These are phyloP conservation scores for Sminthurinus aureus DNA, from an alignment of 2,888 invertebrate genomes.

Conservation along the genomic window DNA sequence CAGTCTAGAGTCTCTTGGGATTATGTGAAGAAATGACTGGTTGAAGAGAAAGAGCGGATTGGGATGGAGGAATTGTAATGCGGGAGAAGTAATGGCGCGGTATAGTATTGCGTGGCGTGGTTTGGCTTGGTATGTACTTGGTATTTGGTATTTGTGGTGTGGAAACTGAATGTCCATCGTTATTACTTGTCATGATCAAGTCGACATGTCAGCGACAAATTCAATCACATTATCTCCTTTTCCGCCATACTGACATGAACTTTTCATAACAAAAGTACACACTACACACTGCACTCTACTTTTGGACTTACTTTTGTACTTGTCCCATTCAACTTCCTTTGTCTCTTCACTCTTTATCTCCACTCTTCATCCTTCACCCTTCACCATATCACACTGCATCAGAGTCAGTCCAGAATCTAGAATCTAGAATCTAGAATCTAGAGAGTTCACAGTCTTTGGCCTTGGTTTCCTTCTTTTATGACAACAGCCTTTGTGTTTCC, in stretches of 20 bases:
- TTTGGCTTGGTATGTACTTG: no score
- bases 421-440: neutral
- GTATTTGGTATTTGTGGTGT: no score
- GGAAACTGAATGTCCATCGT: neutral
- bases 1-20: slow-evolving; percentile 2
- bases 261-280: neutral
- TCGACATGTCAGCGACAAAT: slow-evolving; percentile 19
- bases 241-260: neutral
- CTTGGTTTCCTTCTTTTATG: neutral
- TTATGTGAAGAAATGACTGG: slow-evolving; percentile 7
- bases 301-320: neutral
- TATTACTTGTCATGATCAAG: slow-evolving; percentile 16
- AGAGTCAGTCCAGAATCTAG: neutral
- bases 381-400: neutral
- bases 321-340: neutral
- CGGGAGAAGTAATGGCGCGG: no score
- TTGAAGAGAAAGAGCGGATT: neutral
- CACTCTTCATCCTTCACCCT: neutral
- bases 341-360: neutral
- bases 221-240: neutral
- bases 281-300: neutral
- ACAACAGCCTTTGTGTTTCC: no score
- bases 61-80: no score
- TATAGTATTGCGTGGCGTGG: no score
- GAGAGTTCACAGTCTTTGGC: neutral